These are phyloP conservation scores for Aplysia californica DNA, from an alignment of 1,140 invertebrate genomes.

Conservation along the genomic window DNA sequence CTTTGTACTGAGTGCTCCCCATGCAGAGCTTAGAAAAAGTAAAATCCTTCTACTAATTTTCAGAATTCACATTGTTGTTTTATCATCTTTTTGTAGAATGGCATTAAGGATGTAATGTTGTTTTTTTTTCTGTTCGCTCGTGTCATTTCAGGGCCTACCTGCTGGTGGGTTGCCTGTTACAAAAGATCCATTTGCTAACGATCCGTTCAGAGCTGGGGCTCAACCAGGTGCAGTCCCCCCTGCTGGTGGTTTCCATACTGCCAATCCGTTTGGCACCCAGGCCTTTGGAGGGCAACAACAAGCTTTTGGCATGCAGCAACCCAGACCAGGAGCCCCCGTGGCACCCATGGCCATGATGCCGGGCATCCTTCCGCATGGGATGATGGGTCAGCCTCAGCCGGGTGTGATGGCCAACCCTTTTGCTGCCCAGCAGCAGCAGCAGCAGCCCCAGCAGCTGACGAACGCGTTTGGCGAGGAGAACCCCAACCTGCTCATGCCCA, in stretches of 20 bases:
- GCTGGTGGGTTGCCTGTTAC: constrained; percentile 35
- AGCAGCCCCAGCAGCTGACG: background rate
- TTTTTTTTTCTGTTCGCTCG: too few species aligned
- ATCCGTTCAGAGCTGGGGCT: constrained; percentile 35
- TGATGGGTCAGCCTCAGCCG: background rate
- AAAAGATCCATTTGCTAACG: constrained; percentile 44
- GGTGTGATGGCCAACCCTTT: constrained; percentile 5
- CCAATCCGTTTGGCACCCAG: constrained; percentile 20
- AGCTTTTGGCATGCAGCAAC: background rate
- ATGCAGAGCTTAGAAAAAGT: too few species aligned
- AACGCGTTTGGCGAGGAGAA: constrained; percentile 12
- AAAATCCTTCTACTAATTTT: too few species aligned
- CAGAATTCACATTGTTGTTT: too few species aligned
- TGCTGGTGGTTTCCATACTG: constrained; percentile 31
- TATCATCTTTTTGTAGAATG: too few species aligned
- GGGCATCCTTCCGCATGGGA: constrained; percentile 13
- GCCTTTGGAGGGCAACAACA: constrained; percentile 2
- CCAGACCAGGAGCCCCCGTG: background rate
- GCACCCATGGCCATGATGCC: background rate
- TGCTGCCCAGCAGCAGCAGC: background rate
- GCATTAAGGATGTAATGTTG: too few species aligned
- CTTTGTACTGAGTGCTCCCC: too few species aligned
- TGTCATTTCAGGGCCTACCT: too few species aligned
- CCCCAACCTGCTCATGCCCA: constrained; percentile 27
- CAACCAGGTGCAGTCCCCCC: constrained; percentile 9